A percentile compares a stretch with the other conserved stretches of the same genome.
Conservation (phyloP, 1,140 invertebrate genomes). For the Heterodera carotae region DNA sequence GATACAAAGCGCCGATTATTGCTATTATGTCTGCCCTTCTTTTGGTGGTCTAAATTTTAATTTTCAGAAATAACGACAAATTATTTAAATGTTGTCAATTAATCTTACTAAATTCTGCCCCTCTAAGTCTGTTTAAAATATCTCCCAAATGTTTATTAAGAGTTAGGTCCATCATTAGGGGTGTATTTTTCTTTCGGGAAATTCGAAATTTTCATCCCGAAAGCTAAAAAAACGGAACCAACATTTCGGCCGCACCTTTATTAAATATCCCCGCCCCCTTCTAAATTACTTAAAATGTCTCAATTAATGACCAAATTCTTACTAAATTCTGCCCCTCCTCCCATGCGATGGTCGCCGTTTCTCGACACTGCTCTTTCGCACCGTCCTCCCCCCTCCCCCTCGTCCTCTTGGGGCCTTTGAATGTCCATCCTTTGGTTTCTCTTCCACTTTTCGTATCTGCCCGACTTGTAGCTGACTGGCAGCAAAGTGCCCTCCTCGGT, state of each 20-base stretch:
- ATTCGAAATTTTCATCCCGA: no score
- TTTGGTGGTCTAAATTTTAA: not conserved
- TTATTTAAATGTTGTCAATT: no score
- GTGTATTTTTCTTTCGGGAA: no score
- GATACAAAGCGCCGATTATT: not conserved
- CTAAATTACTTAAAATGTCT: no score
- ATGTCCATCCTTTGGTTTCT: constrained; percentile 76
- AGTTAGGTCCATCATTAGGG: no score
- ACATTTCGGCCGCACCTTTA: no score
- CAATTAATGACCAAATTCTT: not conserved
- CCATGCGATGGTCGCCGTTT: constrained; percentile 27
- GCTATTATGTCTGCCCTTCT: not conserved
- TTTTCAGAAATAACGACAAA: no score
- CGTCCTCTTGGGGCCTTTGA: constrained; percentile 71
- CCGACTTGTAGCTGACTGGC: constrained; percentile 86
- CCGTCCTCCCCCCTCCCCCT: constrained; percentile 66
- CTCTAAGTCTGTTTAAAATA: no score
- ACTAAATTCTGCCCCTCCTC: not conserved
- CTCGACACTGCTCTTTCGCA: constrained; percentile 51
- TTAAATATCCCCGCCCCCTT: no score
- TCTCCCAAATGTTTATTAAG: no score
- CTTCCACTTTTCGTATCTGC: constrained; percentile 81
- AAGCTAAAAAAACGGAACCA: no score
- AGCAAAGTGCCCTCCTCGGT: constrained; percentile 93
- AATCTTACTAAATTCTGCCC: no score